These are phyloP conservation scores for Numenius phaeopus DNA, from an alignment of 2,797 vertebrate genomes.

Conservation along the genomic window DNA sequence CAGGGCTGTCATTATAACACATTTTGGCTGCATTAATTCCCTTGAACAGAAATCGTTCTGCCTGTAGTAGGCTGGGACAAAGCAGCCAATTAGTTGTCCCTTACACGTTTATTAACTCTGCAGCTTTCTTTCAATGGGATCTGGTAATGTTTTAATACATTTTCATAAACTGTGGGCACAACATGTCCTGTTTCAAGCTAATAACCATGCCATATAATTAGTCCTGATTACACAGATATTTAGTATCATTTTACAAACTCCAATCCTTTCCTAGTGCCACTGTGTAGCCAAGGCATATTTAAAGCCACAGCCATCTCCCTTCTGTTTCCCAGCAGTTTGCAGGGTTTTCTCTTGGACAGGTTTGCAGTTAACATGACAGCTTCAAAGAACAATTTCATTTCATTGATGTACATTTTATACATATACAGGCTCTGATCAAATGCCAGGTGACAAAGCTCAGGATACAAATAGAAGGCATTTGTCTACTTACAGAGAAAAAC, in stretches of 20 bases:
- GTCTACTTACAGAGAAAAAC: not conserved
- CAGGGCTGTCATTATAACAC: not conserved
- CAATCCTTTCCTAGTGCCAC: not conserved
- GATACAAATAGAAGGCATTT: constrained; percentile 26
- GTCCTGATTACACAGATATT: constrained; percentile 66
- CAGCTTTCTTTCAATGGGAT: constrained; percentile 55
- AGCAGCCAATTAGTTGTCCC: constrained; percentile 57
- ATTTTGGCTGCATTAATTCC: constrained; percentile 42
- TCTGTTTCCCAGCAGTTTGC: constrained; percentile 11
- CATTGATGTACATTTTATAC: not conserved
- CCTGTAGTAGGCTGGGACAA: constrained; percentile 53
- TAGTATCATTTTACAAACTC: constrained; percentile 56
- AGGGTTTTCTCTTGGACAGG: not conserved
- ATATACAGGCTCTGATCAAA: not conserved
- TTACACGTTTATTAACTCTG: constrained; percentile 63
- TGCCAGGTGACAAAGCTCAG: not conserved
- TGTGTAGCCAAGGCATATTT: constrained; percentile 32
- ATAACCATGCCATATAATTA: constrained; percentile 67
- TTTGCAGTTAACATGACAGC: not conserved
- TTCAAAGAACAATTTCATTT: constrained; percentile 40
- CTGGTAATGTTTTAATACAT: constrained; percentile 60
- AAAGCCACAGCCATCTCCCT: constrained; percentile 38
- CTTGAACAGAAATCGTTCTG: constrained; percentile 38
- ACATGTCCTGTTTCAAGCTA: constrained; percentile 68
- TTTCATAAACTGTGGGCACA: constrained; percentile 69